A percentile compares a stretch with the other conserved stretches of the same genome.
Evolutionary conservation across 2,113 vertebrate genomes (phyloP).

Genomic region (Promerops cafer): DNA sequence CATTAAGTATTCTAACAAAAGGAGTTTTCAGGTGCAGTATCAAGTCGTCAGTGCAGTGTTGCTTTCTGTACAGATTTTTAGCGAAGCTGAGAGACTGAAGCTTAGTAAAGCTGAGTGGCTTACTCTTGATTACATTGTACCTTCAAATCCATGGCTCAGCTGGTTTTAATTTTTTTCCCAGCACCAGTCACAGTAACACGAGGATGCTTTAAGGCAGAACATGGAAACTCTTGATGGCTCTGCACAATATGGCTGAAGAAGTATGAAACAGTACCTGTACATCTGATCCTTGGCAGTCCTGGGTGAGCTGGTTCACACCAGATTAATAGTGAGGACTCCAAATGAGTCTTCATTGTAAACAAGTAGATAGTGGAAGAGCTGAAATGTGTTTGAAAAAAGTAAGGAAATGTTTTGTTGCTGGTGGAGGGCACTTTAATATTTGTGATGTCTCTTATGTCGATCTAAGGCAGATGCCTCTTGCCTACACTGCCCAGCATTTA

Average conservation of each 20-base stretch:
- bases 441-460: not conserved
- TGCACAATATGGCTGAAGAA: not conserved
- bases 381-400: not conserved
- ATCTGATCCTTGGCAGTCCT: not conserved
- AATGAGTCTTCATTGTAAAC: not conserved
- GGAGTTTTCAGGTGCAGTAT: not conserved
- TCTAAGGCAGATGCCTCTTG: not conserved
- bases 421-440: not conserved
- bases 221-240: not conserved
- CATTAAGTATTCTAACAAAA: not conserved
- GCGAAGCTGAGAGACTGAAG: not conserved
- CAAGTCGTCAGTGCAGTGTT: not conserved
- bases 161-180: not conserved
- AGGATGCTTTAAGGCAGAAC: not conserved
- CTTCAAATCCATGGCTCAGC: not conserved
- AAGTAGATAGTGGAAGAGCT: not conserved
- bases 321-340: not conserved
- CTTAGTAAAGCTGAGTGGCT: not conserved
- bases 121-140: not conserved
- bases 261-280: not conserved
- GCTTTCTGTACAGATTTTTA: not conserved
- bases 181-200: not conserved
- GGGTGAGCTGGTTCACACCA: not conserved
- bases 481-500: not conserved
- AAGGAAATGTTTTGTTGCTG: not conserved